Percentiles rank a stretch among this genome's conserved stretches.
Evolutionary conservation across 1,140 invertebrate genomes (phyloP).

Genomic region (Bombyx mandarina): DNA sequence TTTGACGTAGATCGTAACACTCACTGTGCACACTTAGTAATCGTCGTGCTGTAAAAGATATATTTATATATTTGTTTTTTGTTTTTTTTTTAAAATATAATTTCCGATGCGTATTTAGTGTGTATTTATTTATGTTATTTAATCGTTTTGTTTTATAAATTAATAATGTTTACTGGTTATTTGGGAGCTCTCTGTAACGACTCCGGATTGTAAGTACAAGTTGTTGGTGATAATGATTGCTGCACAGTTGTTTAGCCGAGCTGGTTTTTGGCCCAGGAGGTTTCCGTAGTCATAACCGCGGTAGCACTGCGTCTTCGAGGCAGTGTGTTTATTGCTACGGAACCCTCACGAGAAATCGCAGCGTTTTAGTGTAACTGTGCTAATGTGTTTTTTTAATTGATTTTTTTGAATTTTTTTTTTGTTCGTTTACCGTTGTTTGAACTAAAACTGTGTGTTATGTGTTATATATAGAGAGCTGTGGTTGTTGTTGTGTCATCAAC

Average conservation of each 20-base stretch:
- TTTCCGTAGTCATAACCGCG: slow-evolving; percentile 38
- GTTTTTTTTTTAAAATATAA: slow-evolving; percentile 27
- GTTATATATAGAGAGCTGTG: slow-evolving; percentile 61
- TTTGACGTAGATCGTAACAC: slow-evolving; percentile 50
- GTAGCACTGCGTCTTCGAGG: no score
- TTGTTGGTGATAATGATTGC: no score
- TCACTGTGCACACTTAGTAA: slow-evolving; percentile 66
- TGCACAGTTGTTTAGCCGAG: slow-evolving; percentile 19
- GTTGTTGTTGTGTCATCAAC: slow-evolving; percentile 42
- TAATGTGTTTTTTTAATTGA: slow-evolving; percentile 36
- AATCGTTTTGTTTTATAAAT: slow-evolving; percentile 46
- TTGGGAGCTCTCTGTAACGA: no score
- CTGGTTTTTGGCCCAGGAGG: slow-evolving; percentile 27
- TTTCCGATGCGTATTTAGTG: slow-evolving; percentile 66
- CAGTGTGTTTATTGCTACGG: slow-evolving; percentile 29
- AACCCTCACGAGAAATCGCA: slow-evolving; percentile 45
- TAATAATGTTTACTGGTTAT: slow-evolving; percentile 7
- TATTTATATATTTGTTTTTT: slow-evolving; percentile 37
- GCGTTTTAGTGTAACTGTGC: slow-evolving; percentile 63
- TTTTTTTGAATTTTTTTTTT: slow-evolving; percentile 59
- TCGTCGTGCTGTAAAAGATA: slow-evolving; percentile 65
- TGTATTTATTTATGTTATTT: slow-evolving; percentile 63
- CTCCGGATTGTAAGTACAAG: no score
- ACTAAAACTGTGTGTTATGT: slow-evolving; percentile 68
- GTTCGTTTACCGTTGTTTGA: slow-evolving; percentile 59